A percentile compares a stretch with the other conserved stretches of the same genome.
phyloP scores from a whole-genome alignment of 1,140 invertebrate species.

The Caenorhabditis briggsae region DNA sequence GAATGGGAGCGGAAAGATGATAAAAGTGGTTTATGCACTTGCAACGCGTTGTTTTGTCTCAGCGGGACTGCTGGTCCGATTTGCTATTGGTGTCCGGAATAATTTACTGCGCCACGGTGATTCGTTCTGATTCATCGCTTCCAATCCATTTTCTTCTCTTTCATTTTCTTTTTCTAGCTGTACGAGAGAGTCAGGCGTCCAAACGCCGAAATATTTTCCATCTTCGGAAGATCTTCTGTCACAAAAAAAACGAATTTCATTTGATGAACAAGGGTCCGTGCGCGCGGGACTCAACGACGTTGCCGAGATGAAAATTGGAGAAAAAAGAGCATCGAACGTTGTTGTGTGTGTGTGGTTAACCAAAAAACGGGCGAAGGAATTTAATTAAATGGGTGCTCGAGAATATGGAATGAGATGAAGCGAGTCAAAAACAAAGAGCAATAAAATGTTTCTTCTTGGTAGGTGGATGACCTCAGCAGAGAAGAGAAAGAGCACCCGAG shows the following conservation, averaged over 20 bases:
- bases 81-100: too few species aligned
- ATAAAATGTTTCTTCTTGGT: not conserved
- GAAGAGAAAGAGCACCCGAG: too few species aligned
- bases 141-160: not conserved
- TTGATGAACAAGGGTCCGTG: constrained; percentile 16
- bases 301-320: not conserved
- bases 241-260: constrained; percentile 43
- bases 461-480: too few species aligned
- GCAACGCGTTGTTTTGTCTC: not conserved
- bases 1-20: constrained; percentile 10
- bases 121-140: not conserved
- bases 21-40: not conserved
- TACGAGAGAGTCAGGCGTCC: not conserved
- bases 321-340: constrained; percentile 15
- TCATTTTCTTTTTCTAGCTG: constrained; percentile 31
- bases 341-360: constrained; percentile 27
- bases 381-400: constrained; percentile 38
- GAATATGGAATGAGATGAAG: not conserved
- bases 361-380: constrained; percentile 26
- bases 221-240: not conserved
- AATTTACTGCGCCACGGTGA: not conserved
- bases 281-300: not conserved
- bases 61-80: too few species aligned
- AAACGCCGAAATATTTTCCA: constrained; percentile 45
- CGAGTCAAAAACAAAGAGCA: not conserved